phyloP scores from a whole-genome alignment of 2,888 invertebrate genomes.

The Mechanitis messenoides region DNA sequence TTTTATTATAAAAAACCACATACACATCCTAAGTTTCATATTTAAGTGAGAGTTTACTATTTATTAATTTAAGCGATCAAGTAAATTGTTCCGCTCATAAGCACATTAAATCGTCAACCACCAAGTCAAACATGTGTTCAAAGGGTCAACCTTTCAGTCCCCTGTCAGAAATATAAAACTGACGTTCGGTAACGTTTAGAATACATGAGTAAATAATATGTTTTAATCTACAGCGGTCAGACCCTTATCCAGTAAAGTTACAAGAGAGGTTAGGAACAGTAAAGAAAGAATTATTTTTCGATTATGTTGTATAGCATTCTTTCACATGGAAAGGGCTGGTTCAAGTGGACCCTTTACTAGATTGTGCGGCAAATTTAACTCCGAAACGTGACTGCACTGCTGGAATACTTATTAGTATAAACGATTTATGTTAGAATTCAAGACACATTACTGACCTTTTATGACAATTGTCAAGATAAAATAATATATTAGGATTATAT shows the following conservation, averaged over 20 bases:
- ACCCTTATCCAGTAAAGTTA: slow-evolving; percentile 62
- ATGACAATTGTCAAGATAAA: slow-evolving; percentile 20
- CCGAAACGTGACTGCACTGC: slow-evolving; percentile 29
- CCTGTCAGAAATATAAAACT: slow-evolving; percentile 67
- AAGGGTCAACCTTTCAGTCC: slow-evolving; percentile 49
- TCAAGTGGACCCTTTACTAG: slow-evolving; percentile 29
- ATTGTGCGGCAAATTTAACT: slow-evolving; percentile 31
- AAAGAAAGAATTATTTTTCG: slow-evolving; percentile 60
- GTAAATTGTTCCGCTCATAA: slow-evolving; percentile 38
- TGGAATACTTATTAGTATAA: slow-evolving; percentile 19
- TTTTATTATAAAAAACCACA: too few species aligned
- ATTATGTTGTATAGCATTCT: slow-evolving; percentile 52
- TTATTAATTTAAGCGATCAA: slow-evolving; percentile 31
- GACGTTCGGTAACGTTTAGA: slow-evolving; percentile 51
- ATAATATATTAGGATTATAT: not conserved
- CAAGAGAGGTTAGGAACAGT: slow-evolving; percentile 51
- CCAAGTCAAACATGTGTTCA: slow-evolving; percentile 41
- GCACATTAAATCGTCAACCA: slow-evolving; percentile 42
- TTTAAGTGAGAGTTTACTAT: not conserved
- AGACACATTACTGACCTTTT: slow-evolving; percentile 28
- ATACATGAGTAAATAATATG: slow-evolving; percentile 66
- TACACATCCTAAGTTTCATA: too few species aligned
- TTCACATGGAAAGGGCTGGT: slow-evolving; percentile 33
- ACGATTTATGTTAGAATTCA: slow-evolving; percentile 19
- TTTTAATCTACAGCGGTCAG: slow-evolving; percentile 63